Conservation (phyloP, 1,140 invertebrate species). For the Philopotamus ludificatus region DNA sequence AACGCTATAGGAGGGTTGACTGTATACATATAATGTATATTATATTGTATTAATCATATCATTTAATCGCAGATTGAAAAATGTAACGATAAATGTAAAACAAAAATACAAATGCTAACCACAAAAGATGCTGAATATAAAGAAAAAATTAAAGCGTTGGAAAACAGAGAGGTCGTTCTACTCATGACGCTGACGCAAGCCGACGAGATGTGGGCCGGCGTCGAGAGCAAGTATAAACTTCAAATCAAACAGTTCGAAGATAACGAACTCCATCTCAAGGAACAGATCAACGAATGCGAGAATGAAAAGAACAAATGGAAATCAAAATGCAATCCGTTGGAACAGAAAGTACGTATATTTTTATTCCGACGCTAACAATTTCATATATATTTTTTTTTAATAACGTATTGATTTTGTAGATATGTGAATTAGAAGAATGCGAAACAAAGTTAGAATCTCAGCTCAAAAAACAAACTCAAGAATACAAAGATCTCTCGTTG, state of each 20-base stretch:
- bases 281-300: constrained; percentile 41
- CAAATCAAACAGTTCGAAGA: constrained; percentile 55
- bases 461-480: constrained; percentile 55
- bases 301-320: constrained; percentile 49
- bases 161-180: constrained; percentile 66
- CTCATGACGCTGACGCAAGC: constrained; percentile 72
- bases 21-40: too few species aligned
- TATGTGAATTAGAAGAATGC: constrained; percentile 55
- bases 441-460: constrained; percentile 54
- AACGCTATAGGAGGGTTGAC: too few species aligned
- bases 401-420: constrained; percentile 7
- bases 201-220: constrained; percentile 70
- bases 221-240: constrained; percentile 65
- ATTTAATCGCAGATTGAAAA: background rate
- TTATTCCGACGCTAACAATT: background rate
- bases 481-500: constrained; percentile 49
- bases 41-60: too few species aligned
- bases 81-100: constrained; percentile 22
- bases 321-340: constrained; percentile 48
- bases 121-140: constrained; percentile 47
- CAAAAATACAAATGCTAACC: constrained; percentile 43
- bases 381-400: constrained; percentile 3
- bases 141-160: constrained; percentile 60
- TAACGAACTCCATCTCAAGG: constrained; percentile 42
- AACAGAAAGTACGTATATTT: constrained; percentile 47